Conservation (phyloP, 37 sponge, comb jelly and placozoan genomes). For the Dysidea cf. avara region DNA sequence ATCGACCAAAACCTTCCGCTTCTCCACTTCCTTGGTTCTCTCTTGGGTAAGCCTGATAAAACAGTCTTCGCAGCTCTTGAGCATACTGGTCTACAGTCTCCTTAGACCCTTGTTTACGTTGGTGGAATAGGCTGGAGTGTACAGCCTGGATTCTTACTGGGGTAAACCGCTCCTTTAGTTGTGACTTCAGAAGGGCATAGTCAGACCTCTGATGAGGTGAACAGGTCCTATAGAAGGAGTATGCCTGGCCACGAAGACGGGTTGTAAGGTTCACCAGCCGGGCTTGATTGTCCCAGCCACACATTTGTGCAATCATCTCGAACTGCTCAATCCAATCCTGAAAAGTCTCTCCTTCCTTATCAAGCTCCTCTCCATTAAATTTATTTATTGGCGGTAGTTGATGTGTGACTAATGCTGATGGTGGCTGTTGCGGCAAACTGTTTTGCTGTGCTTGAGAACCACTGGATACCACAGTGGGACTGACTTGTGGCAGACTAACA, state of each 20-base stretch:
- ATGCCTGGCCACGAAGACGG: slow-evolving; percentile 30
- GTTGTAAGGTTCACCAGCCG: slow-evolving; percentile 38
- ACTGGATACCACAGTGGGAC: too few relatives aligned
- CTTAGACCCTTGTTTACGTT: slow-evolving; percentile 16
- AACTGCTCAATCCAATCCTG: slow-evolving; percentile 34
- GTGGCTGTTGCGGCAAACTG: background rate
- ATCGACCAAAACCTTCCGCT: slow-evolving; percentile 28
- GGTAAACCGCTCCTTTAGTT: slow-evolving; percentile 21
- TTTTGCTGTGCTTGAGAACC: too few relatives aligned
- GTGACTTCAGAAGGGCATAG: slow-evolving; percentile 11
- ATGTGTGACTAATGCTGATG: slow-evolving; percentile 20
- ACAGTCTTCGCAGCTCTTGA: slow-evolving; percentile 36
- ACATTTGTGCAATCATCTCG: slow-evolving; percentile 22
- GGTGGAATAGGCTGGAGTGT: slow-evolving; percentile 35
- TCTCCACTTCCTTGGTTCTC: slow-evolving; percentile 1
- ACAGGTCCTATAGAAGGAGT: slow-evolving; percentile 33
- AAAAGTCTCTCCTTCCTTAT: slow-evolving; percentile 14
- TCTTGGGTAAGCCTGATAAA: slow-evolving; percentile 25
- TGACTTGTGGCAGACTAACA: too few relatives aligned
- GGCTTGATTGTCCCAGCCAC: slow-evolving; percentile 19
- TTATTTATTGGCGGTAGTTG: slow-evolving; percentile 25
- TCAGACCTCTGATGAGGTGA: slow-evolving; percentile 7
- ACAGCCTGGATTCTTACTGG: slow-evolving; percentile 38
- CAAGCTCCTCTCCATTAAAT: slow-evolving; percentile 16
- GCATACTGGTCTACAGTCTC: slow-evolving; percentile 39